Evolutionary conservation across 2,888 invertebrate species (phyloP).

Genomic region (Notodonta ziczac): DNA sequence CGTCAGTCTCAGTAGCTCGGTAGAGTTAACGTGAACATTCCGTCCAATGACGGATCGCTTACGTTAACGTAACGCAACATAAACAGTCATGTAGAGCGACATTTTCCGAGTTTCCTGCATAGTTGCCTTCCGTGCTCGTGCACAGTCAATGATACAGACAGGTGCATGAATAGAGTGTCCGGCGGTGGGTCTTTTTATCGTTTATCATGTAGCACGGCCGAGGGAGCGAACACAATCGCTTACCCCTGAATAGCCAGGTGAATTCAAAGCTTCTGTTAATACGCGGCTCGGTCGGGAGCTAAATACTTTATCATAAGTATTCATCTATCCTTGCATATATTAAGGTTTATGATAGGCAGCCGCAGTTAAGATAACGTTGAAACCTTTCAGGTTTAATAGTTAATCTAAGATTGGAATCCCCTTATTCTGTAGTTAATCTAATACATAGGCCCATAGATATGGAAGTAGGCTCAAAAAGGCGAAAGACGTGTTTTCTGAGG

Average conservation of each 20-base stretch:
- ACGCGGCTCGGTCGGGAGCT: constrained; percentile 37
- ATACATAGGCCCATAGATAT: too few species aligned
- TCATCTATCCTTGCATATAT: constrained; percentile 24
- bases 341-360: constrained; percentile 23
- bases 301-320: constrained; percentile 52
- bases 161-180: constrained; percentile 76
- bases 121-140: constrained; percentile 49
- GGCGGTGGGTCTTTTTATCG: constrained; percentile 69
- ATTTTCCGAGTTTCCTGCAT: constrained; percentile 60
- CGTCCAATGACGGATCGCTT: too few species aligned
- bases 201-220: constrained; percentile 64
- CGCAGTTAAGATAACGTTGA: constrained; percentile 39
- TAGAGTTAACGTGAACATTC: too few species aligned
- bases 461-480: too few species aligned
- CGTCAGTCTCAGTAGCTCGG: too few species aligned
- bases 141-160: constrained; percentile 60
- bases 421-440: too few species aligned
- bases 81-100: constrained; percentile 13
- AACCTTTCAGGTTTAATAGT: constrained; percentile 11
- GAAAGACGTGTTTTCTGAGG: too few species aligned
- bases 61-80: too few species aligned
- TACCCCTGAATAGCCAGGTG: constrained; percentile 59
- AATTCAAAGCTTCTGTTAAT: constrained; percentile 52
- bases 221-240: constrained; percentile 64
- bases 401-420: too few species aligned